These are phyloP conservation scores for Enteromius paludinosus DNA, from an alignment of 2,797 vertebrate species.

Conservation along the genomic window DNA sequence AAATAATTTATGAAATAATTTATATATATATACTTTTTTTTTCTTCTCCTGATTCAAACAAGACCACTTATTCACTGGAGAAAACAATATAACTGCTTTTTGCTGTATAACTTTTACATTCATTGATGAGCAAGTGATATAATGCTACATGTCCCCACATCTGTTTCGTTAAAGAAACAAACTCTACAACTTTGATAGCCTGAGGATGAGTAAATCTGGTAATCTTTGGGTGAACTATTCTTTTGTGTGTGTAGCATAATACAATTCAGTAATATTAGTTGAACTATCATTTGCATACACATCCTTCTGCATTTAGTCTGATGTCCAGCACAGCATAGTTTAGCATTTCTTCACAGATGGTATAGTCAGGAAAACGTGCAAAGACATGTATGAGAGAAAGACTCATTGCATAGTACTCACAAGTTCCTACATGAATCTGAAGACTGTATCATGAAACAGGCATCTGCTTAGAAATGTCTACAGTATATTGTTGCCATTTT, in stretches of 20 bases:
- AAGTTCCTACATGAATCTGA: constrained; percentile 73
- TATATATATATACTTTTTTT: too few species aligned
- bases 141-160: background rate
- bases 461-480: background rate
- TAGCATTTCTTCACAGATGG: constrained; percentile 19
- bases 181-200: background rate
- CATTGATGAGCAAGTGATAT: background rate
- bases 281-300: background rate
- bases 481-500: background rate
- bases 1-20: background rate
- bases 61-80: too few species aligned
- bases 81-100: background rate
- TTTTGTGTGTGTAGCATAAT: background rate
- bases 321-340: constrained; percentile 1
- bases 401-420: constrained; percentile 73
- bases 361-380: constrained; percentile 66
- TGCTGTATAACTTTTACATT: background rate
- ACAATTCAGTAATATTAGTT: background rate
- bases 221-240: background rate
- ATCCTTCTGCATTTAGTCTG: background rate
- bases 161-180: background rate
- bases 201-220: background rate
- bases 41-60: too few species aligned
- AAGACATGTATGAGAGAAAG: constrained; percentile 67
- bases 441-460: constrained; percentile 62